A percentile compares a stretch with the other conserved stretches of the same genome.
Evolutionary conservation across 2,888 invertebrate genomes (phyloP).

Genomic region (Rhamphomyia laevipes): DNA sequence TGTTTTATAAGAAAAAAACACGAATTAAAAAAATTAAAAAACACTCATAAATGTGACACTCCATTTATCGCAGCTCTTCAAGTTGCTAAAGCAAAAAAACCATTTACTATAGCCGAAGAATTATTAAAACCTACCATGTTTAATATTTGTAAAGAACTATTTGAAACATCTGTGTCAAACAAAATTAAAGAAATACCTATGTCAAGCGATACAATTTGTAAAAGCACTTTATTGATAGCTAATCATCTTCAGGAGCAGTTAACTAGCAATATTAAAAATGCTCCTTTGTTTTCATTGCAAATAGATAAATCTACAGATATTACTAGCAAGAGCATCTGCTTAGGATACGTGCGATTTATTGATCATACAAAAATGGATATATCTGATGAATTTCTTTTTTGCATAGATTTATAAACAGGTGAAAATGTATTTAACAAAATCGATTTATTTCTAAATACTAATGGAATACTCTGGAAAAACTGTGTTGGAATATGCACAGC

Average conservation of each 20-base stretch:
- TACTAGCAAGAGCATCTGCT: slow-evolving; percentile 1
- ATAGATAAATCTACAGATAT: neutral
- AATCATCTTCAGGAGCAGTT: slow-evolving; percentile 4
- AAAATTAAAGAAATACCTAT: slow-evolving; percentile 4
- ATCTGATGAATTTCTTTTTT: slow-evolving; percentile 4
- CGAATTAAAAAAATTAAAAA: neutral
- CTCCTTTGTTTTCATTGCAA: slow-evolving; percentile 1
- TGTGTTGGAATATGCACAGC: slow-evolving; percentile 2
- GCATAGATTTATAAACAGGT: slow-evolving; percentile 1
- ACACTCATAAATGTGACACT: neutral
- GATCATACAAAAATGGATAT: slow-evolving; percentile 3
- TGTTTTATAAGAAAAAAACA: slow-evolving; percentile 3
- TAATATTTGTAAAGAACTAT: slow-evolving; percentile 5
- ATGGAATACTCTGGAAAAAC: slow-evolving; percentile 3
- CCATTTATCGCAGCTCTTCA: slow-evolving; percentile 2
- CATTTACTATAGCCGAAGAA: slow-evolving; percentile 5
- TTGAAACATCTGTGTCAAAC: slow-evolving; percentile 1
- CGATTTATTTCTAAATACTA: slow-evolving; percentile 4
- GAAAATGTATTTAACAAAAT: slow-evolving; percentile 6
- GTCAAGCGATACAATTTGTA: slow-evolving; percentile 5
- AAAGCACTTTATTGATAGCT: slow-evolving; percentile 3
- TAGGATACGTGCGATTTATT: slow-evolving; percentile 1
- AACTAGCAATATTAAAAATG: slow-evolving; percentile 3
- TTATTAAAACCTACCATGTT: slow-evolving; percentile 4
- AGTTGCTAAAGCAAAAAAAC: slow-evolving; percentile 4